Conservation (phyloP, 2,888 invertebrate species). For the Exocentrus adspersus region DNA sequence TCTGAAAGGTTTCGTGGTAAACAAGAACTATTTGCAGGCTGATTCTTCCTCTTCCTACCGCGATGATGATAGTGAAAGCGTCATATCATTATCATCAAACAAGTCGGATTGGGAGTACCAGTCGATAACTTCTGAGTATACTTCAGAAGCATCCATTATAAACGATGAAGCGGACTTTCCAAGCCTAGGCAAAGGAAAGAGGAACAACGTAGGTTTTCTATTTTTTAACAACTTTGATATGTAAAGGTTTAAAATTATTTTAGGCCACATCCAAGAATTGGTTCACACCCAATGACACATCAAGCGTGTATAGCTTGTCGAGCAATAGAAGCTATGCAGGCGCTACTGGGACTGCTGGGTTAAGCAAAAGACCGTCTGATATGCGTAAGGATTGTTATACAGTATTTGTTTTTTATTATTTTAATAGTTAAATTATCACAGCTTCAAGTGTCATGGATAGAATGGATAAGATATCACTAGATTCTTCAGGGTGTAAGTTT, state of each 20-base stretch:
- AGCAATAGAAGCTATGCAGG: conserved; percentile 32
- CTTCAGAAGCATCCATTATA: background rate
- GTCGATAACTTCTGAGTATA: conserved; percentile 14
- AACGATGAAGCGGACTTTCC: conserved; percentile 16
- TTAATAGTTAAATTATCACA: conserved; percentile 5
- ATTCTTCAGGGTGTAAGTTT: conserved; percentile 18
- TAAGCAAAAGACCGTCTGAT: conserved; percentile 32
- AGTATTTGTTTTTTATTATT: background rate
- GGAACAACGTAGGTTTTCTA: background rate
- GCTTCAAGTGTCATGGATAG: conserved; percentile 21
- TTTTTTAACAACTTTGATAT: too few species aligned
- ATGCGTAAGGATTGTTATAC: too few species aligned
- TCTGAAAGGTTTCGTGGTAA: too few species aligned
- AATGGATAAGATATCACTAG: conserved; percentile 1
- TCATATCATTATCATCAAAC: conserved; percentile 35
- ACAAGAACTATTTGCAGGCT: background rate
- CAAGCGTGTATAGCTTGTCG: conserved; percentile 10
- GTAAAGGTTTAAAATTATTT: background rate
- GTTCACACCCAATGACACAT: conserved; percentile 28
- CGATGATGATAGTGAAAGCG: conserved; percentile 32
- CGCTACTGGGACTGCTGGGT: conserved; percentile 31
- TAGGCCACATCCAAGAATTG: conserved; percentile 16
- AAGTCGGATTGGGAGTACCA: conserved; percentile 38
- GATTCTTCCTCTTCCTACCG: background rate
- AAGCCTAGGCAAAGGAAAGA: conserved; percentile 1